Evolutionary conservation across 1,140 invertebrate genomes (phyloP).

Genomic region (Drosophila sturtevanti): DNA sequence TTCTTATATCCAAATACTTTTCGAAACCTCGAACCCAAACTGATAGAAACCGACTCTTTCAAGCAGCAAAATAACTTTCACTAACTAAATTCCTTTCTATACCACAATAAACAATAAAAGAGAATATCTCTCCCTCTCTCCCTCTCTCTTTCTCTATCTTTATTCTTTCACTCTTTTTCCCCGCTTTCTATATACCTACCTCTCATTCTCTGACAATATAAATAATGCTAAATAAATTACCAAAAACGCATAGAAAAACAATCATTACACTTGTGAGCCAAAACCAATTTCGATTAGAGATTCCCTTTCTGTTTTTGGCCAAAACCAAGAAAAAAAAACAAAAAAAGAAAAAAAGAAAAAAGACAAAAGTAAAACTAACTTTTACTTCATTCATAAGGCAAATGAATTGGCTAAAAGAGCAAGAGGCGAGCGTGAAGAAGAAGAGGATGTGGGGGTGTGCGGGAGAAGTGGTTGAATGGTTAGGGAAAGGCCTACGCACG

Average conservation of each 20-base stretch:
- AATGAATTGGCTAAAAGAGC: constrained; percentile 27
- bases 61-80: constrained; percentile 3
- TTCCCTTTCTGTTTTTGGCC: constrained; percentile 3
- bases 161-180: neutral
- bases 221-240: constrained; percentile 76
- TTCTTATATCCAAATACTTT: constrained; percentile 13
- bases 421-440: neutral
- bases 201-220: constrained; percentile 21
- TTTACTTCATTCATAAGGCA: constrained; percentile 70
- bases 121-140: constrained; percentile 1
- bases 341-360: constrained; percentile 21
- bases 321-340: constrained; percentile 24
- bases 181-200: neutral
- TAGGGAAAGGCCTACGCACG: constrained; percentile 59
- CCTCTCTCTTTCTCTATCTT: neutral
- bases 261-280: constrained; percentile 66
- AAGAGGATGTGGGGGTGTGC: constrained; percentile 6
- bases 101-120: constrained; percentile 6
- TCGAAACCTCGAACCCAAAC: neutral
- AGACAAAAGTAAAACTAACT: constrained; percentile 70
- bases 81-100: constrained; percentile 2
- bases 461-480: neutral
- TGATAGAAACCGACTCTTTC: neutral
- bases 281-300: constrained; percentile 68
- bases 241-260: constrained; percentile 62